Conservation (phyloP, 1,140 invertebrate species). For the Trichonephila inaurata region DNA sequence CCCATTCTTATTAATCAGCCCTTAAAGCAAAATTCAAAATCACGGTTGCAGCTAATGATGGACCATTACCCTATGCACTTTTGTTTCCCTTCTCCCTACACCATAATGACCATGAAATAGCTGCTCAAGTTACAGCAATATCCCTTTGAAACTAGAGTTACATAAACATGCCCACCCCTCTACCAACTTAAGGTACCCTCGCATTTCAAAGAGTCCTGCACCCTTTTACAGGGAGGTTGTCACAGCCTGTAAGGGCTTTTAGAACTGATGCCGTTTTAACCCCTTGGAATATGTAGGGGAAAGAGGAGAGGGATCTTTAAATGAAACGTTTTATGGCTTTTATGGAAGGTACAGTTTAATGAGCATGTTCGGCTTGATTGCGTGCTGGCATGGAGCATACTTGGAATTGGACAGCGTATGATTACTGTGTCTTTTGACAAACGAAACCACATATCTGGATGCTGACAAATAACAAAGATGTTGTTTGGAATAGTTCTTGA, state of each 20-base stretch:
- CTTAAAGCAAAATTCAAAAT: constrained; percentile 12
- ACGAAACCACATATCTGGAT: no score
- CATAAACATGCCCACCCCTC: not conserved
- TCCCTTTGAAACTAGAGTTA: not conserved
- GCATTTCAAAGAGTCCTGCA: not conserved
- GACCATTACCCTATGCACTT: constrained; percentile 7
- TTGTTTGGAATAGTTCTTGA: no score
- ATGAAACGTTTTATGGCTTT: constrained; percentile 14
- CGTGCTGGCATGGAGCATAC: not conserved
- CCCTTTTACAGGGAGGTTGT: constrained; percentile 1
- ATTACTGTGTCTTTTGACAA: no score
- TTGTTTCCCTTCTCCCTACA: not conserved
- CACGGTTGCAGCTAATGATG: constrained; percentile 16
- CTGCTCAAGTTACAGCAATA: constrained; percentile 12
- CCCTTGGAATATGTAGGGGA: not conserved
- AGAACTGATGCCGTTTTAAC: not conserved
- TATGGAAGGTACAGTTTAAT: constrained; percentile 3
- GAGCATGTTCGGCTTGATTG: not conserved
- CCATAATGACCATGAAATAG: not conserved
- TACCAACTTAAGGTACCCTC: not conserved
- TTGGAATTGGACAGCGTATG: no score
- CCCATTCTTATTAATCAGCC: constrained; percentile 12
- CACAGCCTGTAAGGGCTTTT: constrained; percentile 8
- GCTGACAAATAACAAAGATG: no score
- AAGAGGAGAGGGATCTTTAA: not conserved